Conservation (phyloP, 2,888 invertebrate species). For the Cheilosia vulpina region DNA sequence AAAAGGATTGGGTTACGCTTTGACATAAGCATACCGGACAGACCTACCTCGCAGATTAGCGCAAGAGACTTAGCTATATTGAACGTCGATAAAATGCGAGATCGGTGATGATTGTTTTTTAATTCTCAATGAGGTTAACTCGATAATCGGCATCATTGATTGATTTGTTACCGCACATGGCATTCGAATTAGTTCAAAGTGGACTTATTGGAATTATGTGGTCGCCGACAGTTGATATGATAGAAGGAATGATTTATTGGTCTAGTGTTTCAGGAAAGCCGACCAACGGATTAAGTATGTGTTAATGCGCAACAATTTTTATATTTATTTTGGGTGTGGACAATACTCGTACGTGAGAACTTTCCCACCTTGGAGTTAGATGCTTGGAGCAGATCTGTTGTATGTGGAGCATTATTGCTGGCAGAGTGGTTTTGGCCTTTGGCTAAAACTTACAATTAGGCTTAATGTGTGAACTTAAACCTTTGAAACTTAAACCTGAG, state of each 20-base stretch:
- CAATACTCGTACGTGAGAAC: conserved; percentile 51
- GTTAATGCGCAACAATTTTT: conserved; percentile 45
- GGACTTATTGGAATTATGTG: conserved; percentile 62
- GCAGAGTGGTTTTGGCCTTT: not conserved
- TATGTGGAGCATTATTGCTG: not conserved
- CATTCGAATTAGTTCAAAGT: conserved; percentile 69
- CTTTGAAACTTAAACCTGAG: too few relatives aligned
- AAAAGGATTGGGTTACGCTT: conserved; percentile 36
- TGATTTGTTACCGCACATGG: conserved; percentile 65
- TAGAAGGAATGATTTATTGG: conserved; percentile 63
- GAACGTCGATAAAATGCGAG: conserved; percentile 48
- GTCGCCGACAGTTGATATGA: conserved; percentile 66
- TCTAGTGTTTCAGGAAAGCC: conserved; percentile 65
- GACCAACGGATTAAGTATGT: conserved; percentile 66
- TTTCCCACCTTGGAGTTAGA: not conserved
- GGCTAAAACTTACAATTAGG: too few relatives aligned
- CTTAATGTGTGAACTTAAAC: too few relatives aligned
- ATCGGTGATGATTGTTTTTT: conserved; percentile 45
- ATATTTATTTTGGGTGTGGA: conserved; percentile 60
- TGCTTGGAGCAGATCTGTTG: too few relatives aligned
- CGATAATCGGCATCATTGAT: conserved; percentile 65
- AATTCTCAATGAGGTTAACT: conserved; percentile 35
- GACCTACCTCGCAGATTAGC: conserved; percentile 42
- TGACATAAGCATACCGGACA: conserved; percentile 46
- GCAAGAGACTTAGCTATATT: conserved; percentile 20